These are phyloP conservation scores for Orgyia antiqua DNA, from an alignment of 2,888 invertebrate genomes.

Conservation along the genomic window DNA sequence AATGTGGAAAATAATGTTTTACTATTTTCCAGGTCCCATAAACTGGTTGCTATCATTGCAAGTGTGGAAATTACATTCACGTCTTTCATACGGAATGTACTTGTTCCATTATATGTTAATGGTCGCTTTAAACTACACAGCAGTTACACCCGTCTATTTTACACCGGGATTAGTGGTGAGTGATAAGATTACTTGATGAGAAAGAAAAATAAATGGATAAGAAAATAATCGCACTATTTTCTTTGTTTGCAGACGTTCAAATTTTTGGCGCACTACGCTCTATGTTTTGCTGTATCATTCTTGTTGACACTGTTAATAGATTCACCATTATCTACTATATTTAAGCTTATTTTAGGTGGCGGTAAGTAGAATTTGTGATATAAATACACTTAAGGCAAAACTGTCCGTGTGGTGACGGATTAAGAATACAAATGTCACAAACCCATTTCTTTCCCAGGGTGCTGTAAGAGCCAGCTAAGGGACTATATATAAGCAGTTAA, in stretches of 20 bases:
- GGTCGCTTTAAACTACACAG: constrained; percentile 25
- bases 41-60: constrained; percentile 63
- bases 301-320: constrained; percentile 25
- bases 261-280: constrained; percentile 20
- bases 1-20: too few relatives aligned
- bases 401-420: too few relatives aligned
- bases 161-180: constrained; percentile 27
- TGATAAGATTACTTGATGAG: constrained; percentile 8
- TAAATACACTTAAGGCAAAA: not conserved
- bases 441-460: too few relatives aligned
- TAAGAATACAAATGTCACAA: too few relatives aligned
- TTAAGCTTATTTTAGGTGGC: constrained; percentile 20
- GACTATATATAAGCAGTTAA: too few relatives aligned
- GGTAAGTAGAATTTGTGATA: constrained; percentile 10
- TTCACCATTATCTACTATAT: constrained; percentile 27
- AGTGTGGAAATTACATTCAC: constrained; percentile 69
- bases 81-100: constrained; percentile 76
- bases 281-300: constrained; percentile 20
- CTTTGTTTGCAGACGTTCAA: constrained; percentile 26
- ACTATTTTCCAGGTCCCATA: constrained; percentile 60
- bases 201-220: too few relatives aligned
- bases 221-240: too few relatives aligned
- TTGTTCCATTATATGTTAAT: constrained; percentile 59
- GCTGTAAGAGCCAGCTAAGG: too few relatives aligned
- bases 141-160: constrained; percentile 28